Evolutionary conservation across 2,888 invertebrate species (phyloP), one percentile per base, ranked within the genome.

Genomic region (Bugulina stolonifera): DNA sequence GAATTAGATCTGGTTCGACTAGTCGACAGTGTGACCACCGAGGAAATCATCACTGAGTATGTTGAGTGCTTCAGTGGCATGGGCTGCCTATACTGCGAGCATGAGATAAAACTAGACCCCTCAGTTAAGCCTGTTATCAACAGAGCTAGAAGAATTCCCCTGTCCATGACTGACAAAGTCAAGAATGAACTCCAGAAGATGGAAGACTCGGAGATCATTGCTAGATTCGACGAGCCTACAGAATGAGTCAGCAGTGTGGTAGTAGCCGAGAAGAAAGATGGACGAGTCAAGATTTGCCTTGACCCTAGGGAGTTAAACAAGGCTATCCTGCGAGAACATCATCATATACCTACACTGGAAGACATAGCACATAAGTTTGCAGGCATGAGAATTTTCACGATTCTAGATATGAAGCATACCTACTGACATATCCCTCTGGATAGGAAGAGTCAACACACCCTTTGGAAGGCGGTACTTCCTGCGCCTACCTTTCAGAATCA

Each of bases 221-320:
- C 70, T n/a, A 54, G 29, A 43, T 35, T 70, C 18, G 54, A 70
- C n/a, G 27, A 70, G 29, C 52, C 70, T 10, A 43, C 25, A 70
- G 70, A 70, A 25, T 70, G 43, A 52, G 70, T 70, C 23, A 70
- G 29, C 52, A 43, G 52, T 23, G 43, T 43, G 52, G 70, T 52
- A 1, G 23, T 70, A 23, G 70, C n/a, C 2, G n/a, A n/a, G 18
- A 70, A 70, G 29, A 32, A 35, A 32, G 35, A 43, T 54, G 73
- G 75, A n/a, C 10, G 70, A 25, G 71, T 73, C 32, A 72, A 75
- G 10, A 34, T 75, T 1, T 75, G 75, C 57, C 54, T 75, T 1
- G 75, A 75, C 43, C 75, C 75, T 0, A 69, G 43, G 58, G 57
- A 54, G 52, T 70, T 74, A n/a, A 76, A 73, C 70, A 70, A 43